Base-by-base conservation (phyloP, 2,113 vertebrate species). In the Pogona vitticeps region DNA sequence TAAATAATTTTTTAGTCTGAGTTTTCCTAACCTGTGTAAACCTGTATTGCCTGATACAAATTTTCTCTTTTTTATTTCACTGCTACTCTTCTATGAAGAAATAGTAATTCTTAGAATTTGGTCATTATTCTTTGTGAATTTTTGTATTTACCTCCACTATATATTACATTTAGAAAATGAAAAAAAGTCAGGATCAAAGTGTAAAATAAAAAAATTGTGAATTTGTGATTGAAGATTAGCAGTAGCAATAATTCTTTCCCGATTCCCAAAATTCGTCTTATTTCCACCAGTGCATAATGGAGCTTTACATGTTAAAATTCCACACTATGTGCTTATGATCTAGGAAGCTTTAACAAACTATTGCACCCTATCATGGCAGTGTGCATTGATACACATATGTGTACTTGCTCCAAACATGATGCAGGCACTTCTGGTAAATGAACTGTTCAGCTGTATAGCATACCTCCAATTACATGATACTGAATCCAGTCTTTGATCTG, bases 21-120 rank as follows among this genome's bases (percentile, higher is more conserved):
- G 87, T 88, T 82, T 65, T 1, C 14, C 38, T 70, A 52, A 71
- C 75, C 6, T 0, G 78, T 88, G 91, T 31, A 88, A 80, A 79
- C 82, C 46, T 91, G 15, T 79, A 88, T 76, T 21, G 40, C 76
- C 70, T 88, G 70, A 88, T 92, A 33, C 15, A 21, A 87, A 70
- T 9, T 38, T 83, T 76, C 88, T 84, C n/a, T 87, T 46, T 87
- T 82, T 1, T 3, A 12, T 36, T 65, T 61, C 1, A 10, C 33
- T 80, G 17, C 1, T n/a, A 33, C 83, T 87, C 40, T 80, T 88
- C 28, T 75, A 88, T 82, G 75, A 70, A 1, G 12, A 91, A 52
- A 52, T 1, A 68, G 2, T 83, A 31, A 31, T 79, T 88, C 72
- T 77, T 89, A 84, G 87, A 89, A n/a, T 2, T 61, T 76, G 73